Percentiles rank a stretch among this genome's conserved stretches.
Evolutionary conservation across 2,113 vertebrate genomes (phyloP).

Genomic region (Percopsis transmontana): DNA sequence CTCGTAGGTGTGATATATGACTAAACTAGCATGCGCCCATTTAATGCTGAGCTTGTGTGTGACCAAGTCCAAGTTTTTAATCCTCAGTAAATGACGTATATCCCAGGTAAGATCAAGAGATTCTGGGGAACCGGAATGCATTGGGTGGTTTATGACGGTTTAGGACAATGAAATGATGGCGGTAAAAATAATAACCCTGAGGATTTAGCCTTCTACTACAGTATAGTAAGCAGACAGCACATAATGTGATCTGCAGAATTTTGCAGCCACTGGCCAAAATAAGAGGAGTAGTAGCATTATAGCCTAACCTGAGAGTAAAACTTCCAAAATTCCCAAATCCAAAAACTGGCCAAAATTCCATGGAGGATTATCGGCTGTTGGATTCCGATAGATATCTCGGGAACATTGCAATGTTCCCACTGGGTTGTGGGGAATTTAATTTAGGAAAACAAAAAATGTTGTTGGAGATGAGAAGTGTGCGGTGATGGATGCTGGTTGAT

Average conservation of each 20-base stretch:
- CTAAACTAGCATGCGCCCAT: background rate
- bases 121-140: background rate
- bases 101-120: background rate
- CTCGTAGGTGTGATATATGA: background rate
- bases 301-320: no score
- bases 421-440: no score
- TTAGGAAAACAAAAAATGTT: background rate
- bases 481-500: background rate
- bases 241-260: no score
- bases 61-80: background rate
- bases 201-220: no score
- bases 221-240: no score
- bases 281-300: no score
- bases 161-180: background rate
- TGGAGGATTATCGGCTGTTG: no score
- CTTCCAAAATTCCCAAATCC: no score
- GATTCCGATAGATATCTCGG: no score
- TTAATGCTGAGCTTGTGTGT: background rate
- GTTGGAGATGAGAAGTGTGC: background rate
- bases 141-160: background rate
- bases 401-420: background rate
- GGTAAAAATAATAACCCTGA: background rate
- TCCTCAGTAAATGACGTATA: background rate
- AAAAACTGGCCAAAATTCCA: no score
- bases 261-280: no score